Percentiles rank a stretch among this genome's conserved stretches.
These are phyloP conservation scores for Morpho achilles DNA, from an alignment of 2,888 invertebrate genomes.

Conservation along the genomic window DNA sequence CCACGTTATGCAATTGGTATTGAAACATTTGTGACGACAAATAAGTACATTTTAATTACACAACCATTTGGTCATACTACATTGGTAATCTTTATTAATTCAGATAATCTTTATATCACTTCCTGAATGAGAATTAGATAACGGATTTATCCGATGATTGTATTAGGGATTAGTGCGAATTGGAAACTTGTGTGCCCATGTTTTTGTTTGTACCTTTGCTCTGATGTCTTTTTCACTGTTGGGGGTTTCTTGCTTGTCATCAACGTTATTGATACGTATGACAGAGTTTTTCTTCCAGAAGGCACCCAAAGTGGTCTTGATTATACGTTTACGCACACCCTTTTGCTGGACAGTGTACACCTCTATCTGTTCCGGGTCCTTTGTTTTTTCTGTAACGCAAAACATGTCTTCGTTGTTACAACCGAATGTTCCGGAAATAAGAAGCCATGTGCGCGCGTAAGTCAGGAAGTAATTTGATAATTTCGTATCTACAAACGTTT, in stretches of 20 bases:
- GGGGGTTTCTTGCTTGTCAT: constrained; percentile 83
- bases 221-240: constrained; percentile 84
- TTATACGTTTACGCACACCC: constrained; percentile 80
- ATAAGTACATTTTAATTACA: constrained; percentile 16
- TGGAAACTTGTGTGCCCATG: constrained; percentile 52
- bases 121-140: constrained; percentile 11
- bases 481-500: too few species aligned
- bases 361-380: constrained; percentile 85
- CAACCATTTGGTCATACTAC: constrained; percentile 5
- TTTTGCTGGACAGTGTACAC: constrained; percentile 82
- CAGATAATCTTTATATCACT: constrained; percentile 1
- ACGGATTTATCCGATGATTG: constrained; percentile 8
- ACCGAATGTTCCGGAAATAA: too few species aligned
- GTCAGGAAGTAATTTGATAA: too few species aligned
- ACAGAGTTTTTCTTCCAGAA: constrained; percentile 85
- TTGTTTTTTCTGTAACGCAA: constrained; percentile 82
- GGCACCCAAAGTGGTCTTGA: constrained; percentile 80
- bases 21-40: constrained; percentile 22
- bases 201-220: constrained; percentile 75
- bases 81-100: constrained; percentile 11
- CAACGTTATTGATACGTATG: constrained; percentile 85
- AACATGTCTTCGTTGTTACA: neutral
- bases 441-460: too few species aligned
- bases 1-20: constrained; percentile 27
- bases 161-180: constrained; percentile 40